A percentile compares a stretch with the other conserved stretches of the same genome.
These are phyloP conservation scores for Rambutsinella grinnellia DNA, from an alignment of 2,888 invertebrate species.

Conservation along the genomic window DNA sequence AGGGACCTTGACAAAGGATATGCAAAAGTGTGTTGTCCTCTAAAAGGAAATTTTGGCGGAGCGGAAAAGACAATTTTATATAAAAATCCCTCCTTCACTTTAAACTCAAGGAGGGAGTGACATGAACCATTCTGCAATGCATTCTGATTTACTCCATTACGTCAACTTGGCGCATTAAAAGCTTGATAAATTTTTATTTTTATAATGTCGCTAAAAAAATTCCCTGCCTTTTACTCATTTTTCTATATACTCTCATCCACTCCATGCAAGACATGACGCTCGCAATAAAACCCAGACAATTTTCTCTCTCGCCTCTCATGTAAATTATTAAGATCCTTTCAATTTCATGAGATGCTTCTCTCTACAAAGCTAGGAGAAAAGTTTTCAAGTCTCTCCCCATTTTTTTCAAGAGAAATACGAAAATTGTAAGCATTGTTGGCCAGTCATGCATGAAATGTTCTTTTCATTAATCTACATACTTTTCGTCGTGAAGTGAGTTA, in stretches of 20 bases:
- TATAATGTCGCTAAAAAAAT: no score
- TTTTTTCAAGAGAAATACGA: neutral
- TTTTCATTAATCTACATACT: no score
- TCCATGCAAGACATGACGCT: neutral
- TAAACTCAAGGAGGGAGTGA: neutral
- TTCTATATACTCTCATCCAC: neutral
- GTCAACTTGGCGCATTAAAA: neutral
- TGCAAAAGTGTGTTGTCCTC: constrained; percentile 3
- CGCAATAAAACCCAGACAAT: neutral
- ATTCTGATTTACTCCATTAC: neutral
- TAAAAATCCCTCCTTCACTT: no score
- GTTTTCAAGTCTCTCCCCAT: neutral
- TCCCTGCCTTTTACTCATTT: neutral
- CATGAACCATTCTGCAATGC: neutral
- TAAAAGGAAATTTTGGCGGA: constrained; percentile 1
- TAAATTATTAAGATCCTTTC: neutral
- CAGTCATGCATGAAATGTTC: constrained; percentile 36
- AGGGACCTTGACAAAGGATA: no score
- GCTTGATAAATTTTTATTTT: neutral
- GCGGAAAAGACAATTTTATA: no score
- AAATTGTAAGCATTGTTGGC: constrained; percentile 12
- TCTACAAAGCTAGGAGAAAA: neutral
- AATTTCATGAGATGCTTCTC: neutral
- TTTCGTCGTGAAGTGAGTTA: no score
- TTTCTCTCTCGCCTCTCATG: neutral